These are phyloP conservation scores for Bugulina stolonifera DNA, from an alignment of 2,888 invertebrate genomes.

Conservation along the genomic window DNA sequence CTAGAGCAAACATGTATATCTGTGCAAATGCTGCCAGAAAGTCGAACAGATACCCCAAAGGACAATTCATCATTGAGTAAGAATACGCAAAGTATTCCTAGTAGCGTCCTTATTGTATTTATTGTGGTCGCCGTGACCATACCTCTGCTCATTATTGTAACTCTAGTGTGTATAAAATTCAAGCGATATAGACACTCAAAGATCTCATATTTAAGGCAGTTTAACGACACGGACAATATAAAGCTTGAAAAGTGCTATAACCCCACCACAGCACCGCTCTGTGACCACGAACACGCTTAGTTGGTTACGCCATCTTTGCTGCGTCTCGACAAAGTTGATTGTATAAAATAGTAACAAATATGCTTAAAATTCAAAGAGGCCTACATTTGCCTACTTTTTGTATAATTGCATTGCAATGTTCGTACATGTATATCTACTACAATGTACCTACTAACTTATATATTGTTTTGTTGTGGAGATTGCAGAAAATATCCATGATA, in stretches of 20 bases:
- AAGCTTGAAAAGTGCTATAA: constrained; percentile 6
- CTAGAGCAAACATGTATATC: not conserved
- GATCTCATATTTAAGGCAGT: constrained; percentile 7
- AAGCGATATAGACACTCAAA: not conserved
- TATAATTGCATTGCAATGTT: no score
- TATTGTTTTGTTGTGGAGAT: no score
- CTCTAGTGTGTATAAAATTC: not conserved
- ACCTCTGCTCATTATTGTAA: not conserved
- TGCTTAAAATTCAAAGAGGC: no score
- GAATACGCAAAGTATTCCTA: not conserved
- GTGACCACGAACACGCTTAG: not conserved
- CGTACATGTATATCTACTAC: no score
- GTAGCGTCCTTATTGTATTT: not conserved
- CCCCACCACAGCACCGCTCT: constrained; percentile 11
- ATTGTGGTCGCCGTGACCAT: not conserved
- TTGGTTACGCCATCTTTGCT: no score
- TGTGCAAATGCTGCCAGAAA: constrained; percentile 2
- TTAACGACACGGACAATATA: not conserved
- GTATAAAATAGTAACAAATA: no score
- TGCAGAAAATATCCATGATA: no score
- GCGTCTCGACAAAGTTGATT: no score
- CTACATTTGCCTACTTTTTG: no score
- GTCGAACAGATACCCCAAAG: not conserved
- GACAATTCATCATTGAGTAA: not conserved
- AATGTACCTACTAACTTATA: no score